Conservation (phyloP, 2,888 invertebrate genomes). For the Zaprionus bogoriensis region DNA sequence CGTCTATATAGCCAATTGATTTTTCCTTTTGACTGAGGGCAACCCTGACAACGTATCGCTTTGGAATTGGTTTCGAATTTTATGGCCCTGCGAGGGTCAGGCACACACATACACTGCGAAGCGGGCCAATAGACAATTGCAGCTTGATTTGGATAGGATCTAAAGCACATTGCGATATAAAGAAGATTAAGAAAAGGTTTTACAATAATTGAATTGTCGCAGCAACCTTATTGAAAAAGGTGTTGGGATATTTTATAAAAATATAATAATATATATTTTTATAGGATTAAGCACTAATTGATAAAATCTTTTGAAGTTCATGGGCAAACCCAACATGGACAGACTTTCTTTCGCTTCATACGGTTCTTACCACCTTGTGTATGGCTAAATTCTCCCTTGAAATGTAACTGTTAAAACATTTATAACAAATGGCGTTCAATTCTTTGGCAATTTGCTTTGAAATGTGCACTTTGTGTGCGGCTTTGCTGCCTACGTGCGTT, state of each 20-base stretch:
- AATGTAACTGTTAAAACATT: conserved; percentile 44
- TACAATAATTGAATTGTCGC: neutral
- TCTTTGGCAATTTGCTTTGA: conserved; percentile 41
- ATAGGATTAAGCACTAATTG: no score
- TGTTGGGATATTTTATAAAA: no score
- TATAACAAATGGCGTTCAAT: conserved; percentile 36
- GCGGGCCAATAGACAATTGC: conserved; percentile 15
- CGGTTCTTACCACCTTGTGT: no score
- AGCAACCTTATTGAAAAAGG: neutral
- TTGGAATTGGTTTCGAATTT: conserved; percentile 35
- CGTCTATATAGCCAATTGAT: conserved; percentile 59
- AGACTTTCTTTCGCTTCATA: no score
- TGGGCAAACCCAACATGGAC: no score
- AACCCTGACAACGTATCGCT: conserved; percentile 14
- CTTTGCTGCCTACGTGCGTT: conserved; percentile 60
- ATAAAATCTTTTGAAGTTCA: no score
- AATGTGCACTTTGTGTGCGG: conserved; percentile 45
- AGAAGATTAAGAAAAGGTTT: neutral
- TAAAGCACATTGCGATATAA: neutral
- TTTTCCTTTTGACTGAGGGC: conserved; percentile 12
- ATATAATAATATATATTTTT: no score
- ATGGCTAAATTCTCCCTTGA: no score
- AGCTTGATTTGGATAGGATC: conserved; percentile 16
- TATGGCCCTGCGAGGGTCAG: conserved; percentile 20
- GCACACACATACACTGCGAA: neutral